Conservation (phyloP, 2,888 invertebrate genomes). For the Lasioglossum lativentre region DNA sequence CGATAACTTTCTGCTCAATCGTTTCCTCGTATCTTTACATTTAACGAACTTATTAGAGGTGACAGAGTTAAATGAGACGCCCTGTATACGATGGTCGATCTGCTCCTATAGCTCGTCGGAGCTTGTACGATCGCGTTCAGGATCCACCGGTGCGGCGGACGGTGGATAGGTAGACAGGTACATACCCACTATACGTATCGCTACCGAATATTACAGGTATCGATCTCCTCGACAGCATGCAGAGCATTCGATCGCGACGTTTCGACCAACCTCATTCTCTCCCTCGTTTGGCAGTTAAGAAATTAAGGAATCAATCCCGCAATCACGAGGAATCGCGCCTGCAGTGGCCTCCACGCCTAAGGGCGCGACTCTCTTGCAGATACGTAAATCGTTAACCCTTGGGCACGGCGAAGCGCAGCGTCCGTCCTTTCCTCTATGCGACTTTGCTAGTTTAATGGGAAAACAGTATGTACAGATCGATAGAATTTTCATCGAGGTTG, state of each 20-base stretch:
- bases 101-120: not conserved
- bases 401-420: not conserved
- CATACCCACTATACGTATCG: not conserved
- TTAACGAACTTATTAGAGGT: too few relatives aligned
- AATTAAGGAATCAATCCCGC: conserved; percentile 45
- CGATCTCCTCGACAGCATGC: conserved; percentile 23
- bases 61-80: too few relatives aligned
- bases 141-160: not conserved
- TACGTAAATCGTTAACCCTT: not conserved
- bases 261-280: conserved; percentile 13
- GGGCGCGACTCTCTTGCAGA: not conserved
- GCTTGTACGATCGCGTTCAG: not conserved
- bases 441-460: not conserved
- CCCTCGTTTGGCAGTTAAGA: conserved; percentile 52
- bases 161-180: not conserved
- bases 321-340: conserved; percentile 12
- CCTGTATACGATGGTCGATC: too few relatives aligned
- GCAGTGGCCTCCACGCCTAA: not conserved
- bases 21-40: too few relatives aligned
- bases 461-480: not conserved
- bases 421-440: not conserved
- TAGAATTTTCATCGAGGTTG: not conserved
- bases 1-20: too few relatives aligned
- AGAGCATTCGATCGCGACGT: conserved; percentile 34
- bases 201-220: conserved; percentile 40